Evolutionary conservation across 2,888 invertebrate species (phyloP), one percentile per base, ranked within the genome.

Genomic region (Drosophila atripex): DNA sequence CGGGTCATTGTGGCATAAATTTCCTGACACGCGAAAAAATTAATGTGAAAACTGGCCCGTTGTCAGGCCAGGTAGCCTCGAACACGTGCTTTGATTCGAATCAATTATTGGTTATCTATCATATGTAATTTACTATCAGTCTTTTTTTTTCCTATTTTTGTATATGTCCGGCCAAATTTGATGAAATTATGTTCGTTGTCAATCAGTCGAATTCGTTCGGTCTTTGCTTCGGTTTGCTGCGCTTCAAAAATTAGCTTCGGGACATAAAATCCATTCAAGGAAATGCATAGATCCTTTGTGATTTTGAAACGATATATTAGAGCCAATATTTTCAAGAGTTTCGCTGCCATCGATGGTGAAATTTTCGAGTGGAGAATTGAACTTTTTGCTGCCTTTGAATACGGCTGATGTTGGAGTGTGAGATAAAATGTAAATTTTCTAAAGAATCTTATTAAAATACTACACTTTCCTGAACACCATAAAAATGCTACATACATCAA

Each of bases 211-310:
- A 38, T 63, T 41, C 9, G 39, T 18, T 46, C 46, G 64, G 28
- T 63, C 30, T 63, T 45, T 7, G 35, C 35, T 60, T 39, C 30
- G 11, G 18, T 63, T 64, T 43, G 38, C 45, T 53, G 45, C 28
- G 64, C 38, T 55, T 7, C 9, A 16, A 25, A 25, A 65, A 25
- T 28, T 43, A 8, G n/a, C 11, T 38, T 28, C 14, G 11, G 18
- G 28, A 16, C 9, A 3, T 4, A 16, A 28, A 5, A 5, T 50
- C 25, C 9, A 18, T 41, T 21, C 39, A 65, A 66, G 80, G 86
- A 78, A 80, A 83, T 83, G 83, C 54, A 54, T 69, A 84, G 63
- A 66, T 77, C 73, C 71, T 80, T 68, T 71, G 43, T 32, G 50
- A 43, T 45, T 30, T 39, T 30, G 1, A 28, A 28, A 38, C 45